Base-by-base conservation (phyloP, 2,888 invertebrate species). In the Phytoseiulus persimilis region DNA sequence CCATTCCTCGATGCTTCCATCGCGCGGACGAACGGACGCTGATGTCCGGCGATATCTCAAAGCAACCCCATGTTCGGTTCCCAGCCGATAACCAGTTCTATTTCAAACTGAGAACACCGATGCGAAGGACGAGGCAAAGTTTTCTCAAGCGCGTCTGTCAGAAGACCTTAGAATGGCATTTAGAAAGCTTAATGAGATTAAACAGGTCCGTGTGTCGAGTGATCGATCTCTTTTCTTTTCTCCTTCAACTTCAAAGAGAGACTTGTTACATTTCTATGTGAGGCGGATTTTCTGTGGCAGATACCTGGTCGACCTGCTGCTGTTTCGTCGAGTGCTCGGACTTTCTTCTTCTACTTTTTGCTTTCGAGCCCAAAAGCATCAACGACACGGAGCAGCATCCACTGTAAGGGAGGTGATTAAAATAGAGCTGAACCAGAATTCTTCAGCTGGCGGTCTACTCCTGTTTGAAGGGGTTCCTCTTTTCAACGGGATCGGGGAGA, bases 91-190 rank as follows among this genome's bases (percentile, higher is more conserved):
- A 65, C 65, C 65, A 65, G 65, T 65, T 65, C 65, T 6, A 65
- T 65, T 65, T 65, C 65, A 65, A 65, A 28, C 65, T 23, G 18
- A 65, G 18, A 65, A 65, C 14, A 65, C 28, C 65, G 65, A 65
- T 14, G 65, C 65, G 18, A 65, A 65, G 65, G 5, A 65, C 18
- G 65, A 65, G 65, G 65, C 65, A 65, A 65, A 3, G 18, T 65
- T 65, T 65, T 65, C 65, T 65, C 65, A 65, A 65, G 65, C 65
- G 65, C 65, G 65, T 65, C 65, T 65, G 65, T 65, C 65, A 65
- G 65, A 65, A 23, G 65, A 65, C 65, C 65, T 65, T 28, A 65
- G 65, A 65, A 65, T 65, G 65, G 65, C 65, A 65, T 65, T 65
- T 65, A 65, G 65, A 65, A 65, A 65, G 65, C 65, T 65, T 65